Base-by-base conservation (phyloP, 2,888 invertebrate genomes). In the Diaphora mendica region DNA sequence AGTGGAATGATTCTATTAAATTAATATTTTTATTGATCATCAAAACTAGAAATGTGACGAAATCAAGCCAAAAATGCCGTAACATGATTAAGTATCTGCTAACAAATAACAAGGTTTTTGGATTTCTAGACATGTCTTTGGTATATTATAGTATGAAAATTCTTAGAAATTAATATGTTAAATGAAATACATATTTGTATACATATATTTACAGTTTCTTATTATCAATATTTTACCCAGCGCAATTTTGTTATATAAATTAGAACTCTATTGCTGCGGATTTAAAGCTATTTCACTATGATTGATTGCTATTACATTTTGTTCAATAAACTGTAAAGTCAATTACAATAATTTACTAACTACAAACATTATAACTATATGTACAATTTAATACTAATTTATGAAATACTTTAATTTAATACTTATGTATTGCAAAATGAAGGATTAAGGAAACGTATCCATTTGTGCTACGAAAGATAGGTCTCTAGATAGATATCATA, bases 1-100 rank as follows among this genome's bases (percentile, higher is more conserved):
- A 42, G 77, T 80, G 85, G 86, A 86, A 86, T 86, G 85, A 85
- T 80, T 82, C 70, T 83, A 85, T 75, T 69, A 39, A 71, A 76
- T 30, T 77, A 71, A 35, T 59, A 20, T 59, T 33, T 68, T 74
- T 70, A 66, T 74, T 62, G 35, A n/a, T 39, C 66, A 20, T n/a
- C 13, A 68, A 20, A 64, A 20, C 5, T 15, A 51, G 13, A 33
- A 68, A 55, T 13, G 33, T 68, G 17, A 64, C 11, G 9, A n/a
- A 33, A 48, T 48, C 3, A 51, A 71, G 33, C 13, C n/a, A 68
- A 35, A 44, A 15, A 35, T 35, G 35, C 23, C 23, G 51, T 68
- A 13, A 55, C 30, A 55, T 39, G 51, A 33, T 48, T 30, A 30
- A 48, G 9, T 67, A 67, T 30, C 62, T 42, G 42, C 44, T 62